Conservation (phyloP, 2,113 vertebrate genomes). For the Phylloscopus trochilus region DNA sequence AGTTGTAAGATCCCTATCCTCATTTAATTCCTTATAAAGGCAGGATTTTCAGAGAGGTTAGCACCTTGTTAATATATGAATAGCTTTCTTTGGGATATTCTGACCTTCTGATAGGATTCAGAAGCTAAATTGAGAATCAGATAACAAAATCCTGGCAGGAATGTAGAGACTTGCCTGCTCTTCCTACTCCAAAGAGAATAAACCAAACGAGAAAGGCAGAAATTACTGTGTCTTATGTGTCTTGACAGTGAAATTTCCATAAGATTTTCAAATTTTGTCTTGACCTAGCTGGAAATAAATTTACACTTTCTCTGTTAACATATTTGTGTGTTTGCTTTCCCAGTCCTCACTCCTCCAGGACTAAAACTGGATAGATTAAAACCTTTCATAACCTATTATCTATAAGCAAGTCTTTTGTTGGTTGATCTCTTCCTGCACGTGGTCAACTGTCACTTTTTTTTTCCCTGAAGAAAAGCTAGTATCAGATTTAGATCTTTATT, state of each 20-base stretch:
- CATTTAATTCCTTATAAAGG: neutral
- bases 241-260: neutral
- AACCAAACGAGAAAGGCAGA: neutral
- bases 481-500: neutral
- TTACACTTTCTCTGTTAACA: neutral
- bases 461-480: neutral
- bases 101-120: neutral
- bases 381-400: neutral
- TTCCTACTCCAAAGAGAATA: neutral
- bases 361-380: neutral
- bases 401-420: neutral
- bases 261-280: neutral
- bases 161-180: neutral
- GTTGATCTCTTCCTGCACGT: neutral
- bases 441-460: neutral
- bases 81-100: neutral
- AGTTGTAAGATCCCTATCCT: neutral
- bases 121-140: neutral
- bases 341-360: neutral
- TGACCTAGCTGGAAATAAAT: neutral
- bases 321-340: neutral
- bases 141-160: neutral
- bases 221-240: neutral
- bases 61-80: neutral
- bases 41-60: neutral